Evolutionary conservation across 1,140 invertebrate species (phyloP), one percentile per base, ranked within the genome.

Genomic region (Sinella curviseta): DNA sequence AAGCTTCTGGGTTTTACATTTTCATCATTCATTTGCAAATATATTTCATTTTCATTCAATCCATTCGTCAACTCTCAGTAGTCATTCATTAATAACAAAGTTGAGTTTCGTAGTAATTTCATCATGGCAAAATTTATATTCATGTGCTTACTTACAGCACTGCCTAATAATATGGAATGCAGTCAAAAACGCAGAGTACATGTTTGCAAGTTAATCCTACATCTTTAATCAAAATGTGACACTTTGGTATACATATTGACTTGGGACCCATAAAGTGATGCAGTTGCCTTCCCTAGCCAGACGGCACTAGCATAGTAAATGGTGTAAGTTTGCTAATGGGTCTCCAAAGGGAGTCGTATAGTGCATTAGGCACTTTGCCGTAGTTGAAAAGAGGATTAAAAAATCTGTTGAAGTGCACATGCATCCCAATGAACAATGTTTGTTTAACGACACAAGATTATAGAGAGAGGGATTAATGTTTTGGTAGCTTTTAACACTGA

Each of bases 151-250:
- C 33, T 30, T 73, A 60, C 3, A 73, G 28, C 26, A 12, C 1
- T 33, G 31, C 33, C 3, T 14, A 8, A 73, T n/a, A n/a, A n/a
- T 16, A 73, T 73, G 28, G 4, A 28, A 73, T 30, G 12, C 67
- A 73, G 33, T 34, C 28, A 30, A 12, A 12, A 14, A 4, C 26
- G 12, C 26, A 33, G 8, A 30, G 33, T 31, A 73, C 33, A 73
- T 14, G 14, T 3, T 30, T 73, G 67, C 12, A 26, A 14, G n/a
- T 3, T n/a, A 73, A 77, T 81, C 76, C 78, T 78, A 74, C 77
- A 28, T 70, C 75, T 65, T 81, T 81, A 81, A 81, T 81, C 77
- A 81, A 77, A 81, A 81, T 60, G 77, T 81, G 77, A 77, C 80
- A 79, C 75, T 76, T 81, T 76, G 77, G 74, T 78, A n/a, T n/a